These are phyloP conservation scores for Chelonoidis abingdonii DNA, from an alignment of 2,113 vertebrate genomes.

Conservation along the genomic window DNA sequence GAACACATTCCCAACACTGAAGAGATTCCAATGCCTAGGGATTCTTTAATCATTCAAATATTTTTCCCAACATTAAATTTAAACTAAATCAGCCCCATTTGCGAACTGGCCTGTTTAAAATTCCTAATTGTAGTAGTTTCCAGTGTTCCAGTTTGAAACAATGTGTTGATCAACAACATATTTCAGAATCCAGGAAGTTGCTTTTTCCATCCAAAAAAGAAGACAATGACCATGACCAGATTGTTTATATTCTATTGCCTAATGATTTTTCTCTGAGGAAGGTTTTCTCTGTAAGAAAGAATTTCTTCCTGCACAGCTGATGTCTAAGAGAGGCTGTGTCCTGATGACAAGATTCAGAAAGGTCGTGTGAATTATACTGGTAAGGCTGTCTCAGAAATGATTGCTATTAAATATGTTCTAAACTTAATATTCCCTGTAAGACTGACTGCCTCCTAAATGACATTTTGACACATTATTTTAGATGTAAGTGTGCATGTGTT, in stretches of 20 bases:
- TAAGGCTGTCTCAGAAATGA: conserved; percentile 3
- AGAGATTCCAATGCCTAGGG: background rate
- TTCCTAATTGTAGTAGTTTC: background rate
- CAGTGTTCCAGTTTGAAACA: background rate
- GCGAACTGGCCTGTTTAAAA: background rate
- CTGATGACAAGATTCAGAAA: conserved; percentile 1
- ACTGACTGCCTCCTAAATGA: conserved; percentile 32
- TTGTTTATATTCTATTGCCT: conserved; percentile 26
- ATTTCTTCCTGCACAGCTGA: background rate
- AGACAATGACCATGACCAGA: background rate
- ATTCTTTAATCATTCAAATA: background rate
- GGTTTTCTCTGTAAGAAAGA: background rate
- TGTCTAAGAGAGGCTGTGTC: background rate
- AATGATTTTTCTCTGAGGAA: conserved; percentile 36
- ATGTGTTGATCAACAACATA: background rate
- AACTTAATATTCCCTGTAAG: conserved; percentile 38
- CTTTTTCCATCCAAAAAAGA: background rate
- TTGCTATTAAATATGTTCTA: conserved; percentile 4
- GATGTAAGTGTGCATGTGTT: background rate
- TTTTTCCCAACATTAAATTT: background rate
- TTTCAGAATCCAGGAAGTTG: conserved; percentile 10
- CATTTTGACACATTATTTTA: conserved; percentile 49
- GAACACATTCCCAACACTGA: rapidly evolving
- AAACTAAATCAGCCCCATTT: background rate
- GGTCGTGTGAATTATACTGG: background rate